Percentiles rank a stretch among this genome's conserved stretches.
Evolutionary conservation across 1,140 invertebrate genomes (phyloP).

Genomic region (Calycopis cecrops): DNA sequence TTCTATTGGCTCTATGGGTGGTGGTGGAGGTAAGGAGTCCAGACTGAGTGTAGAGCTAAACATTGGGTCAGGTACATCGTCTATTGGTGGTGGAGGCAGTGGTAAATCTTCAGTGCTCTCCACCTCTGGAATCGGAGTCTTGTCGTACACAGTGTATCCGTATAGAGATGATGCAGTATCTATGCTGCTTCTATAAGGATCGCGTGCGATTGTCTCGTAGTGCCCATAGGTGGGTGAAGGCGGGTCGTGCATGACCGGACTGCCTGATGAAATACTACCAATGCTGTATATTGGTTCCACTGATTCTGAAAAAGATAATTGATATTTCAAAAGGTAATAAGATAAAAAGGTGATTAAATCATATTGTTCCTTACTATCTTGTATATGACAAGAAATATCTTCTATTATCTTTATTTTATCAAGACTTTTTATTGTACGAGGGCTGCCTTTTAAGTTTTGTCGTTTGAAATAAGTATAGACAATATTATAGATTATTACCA

Average conservation of each 20-base stretch:
- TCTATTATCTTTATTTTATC: not conserved
- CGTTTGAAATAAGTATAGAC: too few species aligned
- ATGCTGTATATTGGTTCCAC: slow-evolving; percentile 41
- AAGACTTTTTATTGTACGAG: too few species aligned
- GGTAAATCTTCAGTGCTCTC: slow-evolving; percentile 52
- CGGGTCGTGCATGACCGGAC: slow-evolving; percentile 28
- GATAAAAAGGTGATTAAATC: too few species aligned
- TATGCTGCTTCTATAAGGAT: slow-evolving; percentile 40
- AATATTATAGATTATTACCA: too few species aligned
- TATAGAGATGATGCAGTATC: slow-evolving; percentile 47
- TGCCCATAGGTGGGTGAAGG: slow-evolving; percentile 34
- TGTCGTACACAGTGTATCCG: slow-evolving; percentile 55
- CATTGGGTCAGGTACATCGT: slow-evolving; percentile 66
- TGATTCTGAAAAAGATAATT: slow-evolving; percentile 35
- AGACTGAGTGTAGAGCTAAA: slow-evolving; percentile 85
- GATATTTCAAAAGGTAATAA: not conserved
- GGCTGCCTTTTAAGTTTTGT: too few species aligned
- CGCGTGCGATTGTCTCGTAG: slow-evolving; percentile 44
- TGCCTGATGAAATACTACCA: slow-evolving; percentile 26
- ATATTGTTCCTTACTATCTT: too few species aligned
- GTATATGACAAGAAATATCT: too few species aligned
- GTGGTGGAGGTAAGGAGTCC: slow-evolving; percentile 85
- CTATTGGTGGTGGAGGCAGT: slow-evolving; percentile 77
- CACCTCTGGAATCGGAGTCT: slow-evolving; percentile 27
- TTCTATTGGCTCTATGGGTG: slow-evolving; percentile 77